These are phyloP conservation scores for Pseudomyrmex cubaensis DNA, from an alignment of 1,140 invertebrate genomes.

Conservation along the genomic window DNA sequence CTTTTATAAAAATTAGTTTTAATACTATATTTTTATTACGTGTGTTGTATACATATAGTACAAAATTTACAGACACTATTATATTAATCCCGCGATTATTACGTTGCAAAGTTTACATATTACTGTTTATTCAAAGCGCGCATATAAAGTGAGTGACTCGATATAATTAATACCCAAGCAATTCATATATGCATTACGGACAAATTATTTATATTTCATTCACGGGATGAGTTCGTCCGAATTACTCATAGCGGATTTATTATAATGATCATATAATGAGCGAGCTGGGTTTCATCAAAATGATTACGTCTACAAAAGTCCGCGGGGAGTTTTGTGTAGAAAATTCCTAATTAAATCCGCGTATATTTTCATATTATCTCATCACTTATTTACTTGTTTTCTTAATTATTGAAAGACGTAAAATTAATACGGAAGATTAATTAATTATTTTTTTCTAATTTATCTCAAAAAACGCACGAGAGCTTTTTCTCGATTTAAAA, in stretches of 20 bases:
- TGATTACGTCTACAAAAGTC: background rate
- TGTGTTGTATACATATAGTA: slow-evolving; percentile 15
- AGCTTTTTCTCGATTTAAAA: background rate
- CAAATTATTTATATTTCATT: slow-evolving; percentile 37
- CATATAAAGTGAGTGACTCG: slow-evolving; percentile 28
- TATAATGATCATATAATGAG: slow-evolving; percentile 33
- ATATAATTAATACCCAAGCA: slow-evolving; percentile 32
- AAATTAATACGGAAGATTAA: slow-evolving; percentile 6
- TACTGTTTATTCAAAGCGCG: slow-evolving; percentile 23
- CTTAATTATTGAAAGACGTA: background rate
- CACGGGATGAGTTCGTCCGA: background rate
- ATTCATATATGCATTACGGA: slow-evolving; percentile 22
- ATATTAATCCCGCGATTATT: slow-evolving; percentile 15
- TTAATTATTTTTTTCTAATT: background rate
- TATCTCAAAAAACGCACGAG: background rate
- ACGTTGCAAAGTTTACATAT: slow-evolving; percentile 22
- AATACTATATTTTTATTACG: slow-evolving; percentile 14
- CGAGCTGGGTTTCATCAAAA: background rate
- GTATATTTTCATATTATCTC: background rate
- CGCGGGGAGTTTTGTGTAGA: background rate
- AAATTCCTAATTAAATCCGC: background rate
- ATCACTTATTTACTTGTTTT: background rate
- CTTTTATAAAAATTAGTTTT: slow-evolving; percentile 15
- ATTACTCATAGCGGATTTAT: slow-evolving; percentile 44
- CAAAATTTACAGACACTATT: slow-evolving; percentile 20